Percentiles rank a stretch among this genome's conserved stretches.
These are phyloP conservation scores for Malurus alboscapulatus DNA, from an alignment of 2,113 vertebrate species.

Conservation along the genomic window DNA sequence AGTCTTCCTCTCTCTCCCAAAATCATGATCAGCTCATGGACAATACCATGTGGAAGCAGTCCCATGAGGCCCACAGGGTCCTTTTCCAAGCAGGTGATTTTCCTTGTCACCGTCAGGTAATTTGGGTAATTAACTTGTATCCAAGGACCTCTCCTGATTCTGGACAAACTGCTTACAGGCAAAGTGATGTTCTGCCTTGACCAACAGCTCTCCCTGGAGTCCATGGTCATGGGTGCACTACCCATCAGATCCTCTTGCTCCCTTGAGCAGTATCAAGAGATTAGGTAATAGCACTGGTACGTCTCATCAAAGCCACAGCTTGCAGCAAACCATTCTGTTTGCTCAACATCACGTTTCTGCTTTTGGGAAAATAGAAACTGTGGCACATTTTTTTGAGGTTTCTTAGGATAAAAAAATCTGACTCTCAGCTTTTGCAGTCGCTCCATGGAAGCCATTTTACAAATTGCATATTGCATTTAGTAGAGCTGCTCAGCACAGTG, in stretches of 20 bases:
- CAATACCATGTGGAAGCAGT: not conserved
- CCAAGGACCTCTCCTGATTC: not conserved
- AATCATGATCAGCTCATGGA: not conserved
- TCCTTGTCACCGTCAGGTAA: not conserved
- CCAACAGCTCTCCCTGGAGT: not conserved
- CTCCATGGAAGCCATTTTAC: not conserved
- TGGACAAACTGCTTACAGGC: not conserved
- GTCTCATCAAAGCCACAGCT: not conserved
- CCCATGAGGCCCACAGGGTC: not conserved
- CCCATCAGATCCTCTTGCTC: not conserved
- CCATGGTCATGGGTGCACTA: not conserved
- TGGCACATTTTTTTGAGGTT: rapidly evolving
- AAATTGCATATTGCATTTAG: not conserved
- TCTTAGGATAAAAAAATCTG: not conserved
- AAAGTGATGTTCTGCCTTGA: not conserved
- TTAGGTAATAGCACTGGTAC: not conserved
- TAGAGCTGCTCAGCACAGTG: not conserved
- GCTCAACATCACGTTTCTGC: not conserved
- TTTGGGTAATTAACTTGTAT: not conserved
- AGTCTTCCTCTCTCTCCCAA: not conserved
- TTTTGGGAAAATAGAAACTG: not conserved
- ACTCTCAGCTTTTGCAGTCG: not conserved
- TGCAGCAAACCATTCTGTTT: not conserved
- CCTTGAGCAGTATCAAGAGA: not conserved
- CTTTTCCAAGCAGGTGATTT: not conserved